phyloP scores from a whole-genome alignment of 2,797 vertebrate genomes.

The Monodelphis domestica region DNA sequence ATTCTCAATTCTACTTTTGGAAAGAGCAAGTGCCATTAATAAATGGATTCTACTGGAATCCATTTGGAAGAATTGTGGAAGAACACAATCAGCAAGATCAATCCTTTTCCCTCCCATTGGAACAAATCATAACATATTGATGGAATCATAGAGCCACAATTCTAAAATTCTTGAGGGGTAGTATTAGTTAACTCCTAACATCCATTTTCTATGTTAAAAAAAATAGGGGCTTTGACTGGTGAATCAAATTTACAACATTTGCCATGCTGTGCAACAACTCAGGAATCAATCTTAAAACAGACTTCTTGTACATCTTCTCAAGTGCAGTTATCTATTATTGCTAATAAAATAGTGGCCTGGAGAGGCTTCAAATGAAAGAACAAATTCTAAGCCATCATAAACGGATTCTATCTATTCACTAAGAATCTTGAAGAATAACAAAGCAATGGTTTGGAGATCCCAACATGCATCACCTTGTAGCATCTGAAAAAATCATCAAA shows the following conservation, averaged over 20 bases:
- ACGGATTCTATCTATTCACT: slow-evolving; percentile 31
- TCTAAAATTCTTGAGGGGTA: slow-evolving; percentile 29
- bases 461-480: background rate
- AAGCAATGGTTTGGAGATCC: slow-evolving; percentile 26
- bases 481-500: slow-evolving; percentile 24
- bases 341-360: background rate
- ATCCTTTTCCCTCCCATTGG: background rate
- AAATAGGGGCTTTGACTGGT: background rate
- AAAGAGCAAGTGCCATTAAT: background rate
- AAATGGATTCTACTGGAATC: background rate
- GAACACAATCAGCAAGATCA: background rate
- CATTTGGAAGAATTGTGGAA: too few species aligned
- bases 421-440: slow-evolving; percentile 27
- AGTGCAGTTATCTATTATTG: background rate
- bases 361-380: slow-evolving; percentile 42
- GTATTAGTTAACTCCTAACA: slow-evolving; percentile 18
- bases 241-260: slow-evolving; percentile 18
- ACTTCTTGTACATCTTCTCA: background rate
- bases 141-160: background rate
- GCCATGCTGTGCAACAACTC: background rate
- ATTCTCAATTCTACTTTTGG: background rate
- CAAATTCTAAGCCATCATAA: slow-evolving; percentile 11
- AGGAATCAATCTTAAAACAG: background rate
- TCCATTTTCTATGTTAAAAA: slow-evolving; percentile 42
- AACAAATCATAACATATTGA: background rate